Evolutionary conservation across 2,797 vertebrate genomes (phyloP), one percentile per base, ranked within the genome.

Genomic region (Capromys pilorides): DNA sequence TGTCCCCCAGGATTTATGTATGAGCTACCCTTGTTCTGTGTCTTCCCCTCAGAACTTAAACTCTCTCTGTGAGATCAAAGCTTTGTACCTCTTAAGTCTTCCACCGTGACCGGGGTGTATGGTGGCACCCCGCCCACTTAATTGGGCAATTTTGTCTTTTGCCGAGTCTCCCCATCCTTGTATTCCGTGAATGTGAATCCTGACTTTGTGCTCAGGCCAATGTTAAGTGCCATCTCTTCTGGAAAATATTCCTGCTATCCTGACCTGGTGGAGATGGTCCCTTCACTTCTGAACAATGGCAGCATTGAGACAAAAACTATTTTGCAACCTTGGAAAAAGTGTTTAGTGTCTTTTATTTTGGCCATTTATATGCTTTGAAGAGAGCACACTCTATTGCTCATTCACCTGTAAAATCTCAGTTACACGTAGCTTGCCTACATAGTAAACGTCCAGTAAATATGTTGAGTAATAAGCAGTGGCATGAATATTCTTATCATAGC

Each of bases 401-500:
- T 82, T 92, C 39, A 64, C 87, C 24, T 69, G 91, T 89, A 59
- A 39, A 64, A 33, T 82, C 36, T 94, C n/a, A 91, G 41, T 61
- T 66, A 69, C 39, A 41, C 81, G 45, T 80, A 66, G 62, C 83
- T 92, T 88, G 6, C 67, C 31, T 90, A 77, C 22, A 13, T 31
- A 51, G 28, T 73, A 90, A 96, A 66, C 59, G 11, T 8, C 78
- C 5, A 10, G 83, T 66, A 93, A 93, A 81, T 3, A 5, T 39
- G 19, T 78, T 95, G 79, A 82, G 67, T 80, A 91, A 67, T 73
- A 62, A 93, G 59, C 54, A 71, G 5, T 39, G 13, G 3, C 12
- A 19, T 79, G 61, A 84, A 57, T 94, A 95, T 95, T 88, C 91
- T 97, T 88, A 95, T 94, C 62, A 86, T 41, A 96, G 66, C 64